Conservation (phyloP, 2,888 invertebrate genomes). For the Rhingia rostrata region DNA sequence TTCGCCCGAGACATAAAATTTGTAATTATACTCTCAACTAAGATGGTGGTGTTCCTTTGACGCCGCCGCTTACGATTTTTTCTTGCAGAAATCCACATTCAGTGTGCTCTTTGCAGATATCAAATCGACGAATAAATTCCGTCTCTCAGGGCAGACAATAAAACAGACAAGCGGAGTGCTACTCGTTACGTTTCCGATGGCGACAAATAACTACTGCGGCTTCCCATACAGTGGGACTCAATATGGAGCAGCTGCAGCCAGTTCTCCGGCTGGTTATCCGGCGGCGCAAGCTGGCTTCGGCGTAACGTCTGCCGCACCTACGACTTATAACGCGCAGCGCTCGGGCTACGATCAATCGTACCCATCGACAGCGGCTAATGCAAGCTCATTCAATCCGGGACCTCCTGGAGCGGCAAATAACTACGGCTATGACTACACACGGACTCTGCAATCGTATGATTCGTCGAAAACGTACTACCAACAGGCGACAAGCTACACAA, state of each 20-base stretch:
- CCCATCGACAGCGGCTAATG: constrained; percentile 88
- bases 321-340: constrained; percentile 92
- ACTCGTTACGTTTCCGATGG: constrained; percentile 74
- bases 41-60: constrained; percentile 73
- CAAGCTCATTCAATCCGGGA: constrained; percentile 76
- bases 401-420: constrained; percentile 84
- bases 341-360: constrained; percentile 93
- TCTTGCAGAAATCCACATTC: constrained; percentile 73
- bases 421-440: constrained; percentile 88
- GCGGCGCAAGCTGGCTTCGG: constrained; percentile 93
- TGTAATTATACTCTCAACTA: constrained; percentile 63
- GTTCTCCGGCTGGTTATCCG: constrained; percentile 89
- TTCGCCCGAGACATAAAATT: constrained; percentile 52
- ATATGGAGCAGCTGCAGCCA: constrained; percentile 91
- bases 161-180: not conserved
- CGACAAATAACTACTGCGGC: constrained; percentile 95
- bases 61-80: constrained; percentile 79
- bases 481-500: constrained; percentile 86
- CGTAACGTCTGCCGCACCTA: constrained; percentile 91
- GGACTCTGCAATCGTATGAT: constrained; percentile 89
- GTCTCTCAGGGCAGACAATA: no score
- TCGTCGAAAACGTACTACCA: constrained; percentile 94
- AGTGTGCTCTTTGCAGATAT: constrained; percentile 56
- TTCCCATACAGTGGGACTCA: constrained; percentile 97
- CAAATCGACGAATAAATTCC: constrained; percentile 1